These are phyloP conservation scores for Macrosiphum euphorbiae DNA, from an alignment of 2,888 invertebrate species.

Conservation along the genomic window DNA sequence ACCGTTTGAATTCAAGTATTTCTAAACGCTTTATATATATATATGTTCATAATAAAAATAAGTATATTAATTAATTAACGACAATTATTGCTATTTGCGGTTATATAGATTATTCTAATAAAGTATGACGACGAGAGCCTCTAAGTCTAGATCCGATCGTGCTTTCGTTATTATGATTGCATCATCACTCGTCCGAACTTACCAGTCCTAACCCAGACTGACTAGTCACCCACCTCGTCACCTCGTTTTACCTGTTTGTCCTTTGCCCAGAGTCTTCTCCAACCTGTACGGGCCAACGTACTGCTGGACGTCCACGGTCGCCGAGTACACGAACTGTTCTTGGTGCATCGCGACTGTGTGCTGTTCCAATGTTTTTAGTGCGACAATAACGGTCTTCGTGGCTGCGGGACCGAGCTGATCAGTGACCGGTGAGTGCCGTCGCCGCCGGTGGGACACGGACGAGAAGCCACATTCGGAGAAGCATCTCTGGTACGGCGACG, in stretches of 20 bases:
- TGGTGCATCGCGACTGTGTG: slow-evolving; percentile 52
- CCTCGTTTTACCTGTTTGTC: slow-evolving; percentile 92
- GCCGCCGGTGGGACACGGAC: not conserved
- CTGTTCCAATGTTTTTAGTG: not conserved
- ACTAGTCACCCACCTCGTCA: not conserved
- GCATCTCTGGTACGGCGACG: not conserved
- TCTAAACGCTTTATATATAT: not conserved
- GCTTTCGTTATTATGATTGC: not conserved
- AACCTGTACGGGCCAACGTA: slow-evolving; percentile 99
- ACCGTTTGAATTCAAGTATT: not conserved
- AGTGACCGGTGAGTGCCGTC: not conserved
- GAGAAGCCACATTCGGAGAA: not conserved
- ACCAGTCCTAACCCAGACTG: not conserved
- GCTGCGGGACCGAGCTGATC: not conserved
- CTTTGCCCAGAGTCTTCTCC: slow-evolving; percentile 99
- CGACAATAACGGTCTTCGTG: not conserved
- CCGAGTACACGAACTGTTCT: slow-evolving; percentile 58
- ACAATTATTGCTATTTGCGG: too few relatives aligned
- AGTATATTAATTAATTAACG: not conserved
- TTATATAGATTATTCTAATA: not conserved
- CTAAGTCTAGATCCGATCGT: not conserved
- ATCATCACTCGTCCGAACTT: not conserved
- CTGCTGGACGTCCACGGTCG: slow-evolving; percentile 79
- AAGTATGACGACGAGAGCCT: not conserved
- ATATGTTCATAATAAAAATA: not conserved